A percentile compares a stretch with the other conserved stretches of the same genome.
Evolutionary conservation across 2,113 vertebrate species (phyloP).

Genomic region (Plotosus lineatus): DNA sequence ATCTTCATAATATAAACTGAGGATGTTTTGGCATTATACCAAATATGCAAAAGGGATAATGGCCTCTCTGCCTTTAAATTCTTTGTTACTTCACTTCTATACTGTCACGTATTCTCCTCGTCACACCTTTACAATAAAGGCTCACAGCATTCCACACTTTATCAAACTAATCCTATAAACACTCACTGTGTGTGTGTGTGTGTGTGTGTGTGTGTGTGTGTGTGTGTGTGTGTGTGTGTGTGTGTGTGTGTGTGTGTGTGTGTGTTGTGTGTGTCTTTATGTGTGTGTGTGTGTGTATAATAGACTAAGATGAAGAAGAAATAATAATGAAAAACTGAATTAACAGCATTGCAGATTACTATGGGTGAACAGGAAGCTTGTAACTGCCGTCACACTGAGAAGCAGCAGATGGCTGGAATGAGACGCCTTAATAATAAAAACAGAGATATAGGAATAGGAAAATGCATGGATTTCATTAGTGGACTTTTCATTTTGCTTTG

Average conservation of each 20-base stretch:
- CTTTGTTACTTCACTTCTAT: not conserved
- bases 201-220: not conserved
- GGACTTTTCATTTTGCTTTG: conserved; percentile 43
- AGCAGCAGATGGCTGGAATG: conserved; percentile 16
- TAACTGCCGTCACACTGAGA: conserved; percentile 1
- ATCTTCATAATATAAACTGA: conserved; percentile 50
- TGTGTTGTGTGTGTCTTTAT: not conserved
- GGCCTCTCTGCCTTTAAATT: conserved; percentile 43
- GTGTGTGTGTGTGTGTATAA: not conserved
- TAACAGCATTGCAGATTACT: not conserved
- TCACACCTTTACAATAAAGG: not conserved
- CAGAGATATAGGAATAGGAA: conserved; percentile 21
- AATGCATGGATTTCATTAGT: conserved; percentile 52
- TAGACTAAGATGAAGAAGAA: conserved; percentile 54
- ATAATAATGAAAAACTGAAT: not conserved
- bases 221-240: conserved; percentile 18
- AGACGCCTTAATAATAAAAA: conserved; percentile 37
- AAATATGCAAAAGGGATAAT: conserved; percentile 55
- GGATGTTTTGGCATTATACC: conserved; percentile 61
- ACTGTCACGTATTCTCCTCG: conserved; percentile 5
- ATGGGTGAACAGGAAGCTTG: conserved; percentile 3
- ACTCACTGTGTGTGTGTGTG: not conserved
- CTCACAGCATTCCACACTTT: not conserved
- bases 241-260: conserved; percentile 17
- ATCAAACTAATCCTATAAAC: conserved; percentile 18